Evolutionary conservation across 2,797 vertebrate genomes (phyloP).

Genomic region (Anolis apletophallus): DNA sequence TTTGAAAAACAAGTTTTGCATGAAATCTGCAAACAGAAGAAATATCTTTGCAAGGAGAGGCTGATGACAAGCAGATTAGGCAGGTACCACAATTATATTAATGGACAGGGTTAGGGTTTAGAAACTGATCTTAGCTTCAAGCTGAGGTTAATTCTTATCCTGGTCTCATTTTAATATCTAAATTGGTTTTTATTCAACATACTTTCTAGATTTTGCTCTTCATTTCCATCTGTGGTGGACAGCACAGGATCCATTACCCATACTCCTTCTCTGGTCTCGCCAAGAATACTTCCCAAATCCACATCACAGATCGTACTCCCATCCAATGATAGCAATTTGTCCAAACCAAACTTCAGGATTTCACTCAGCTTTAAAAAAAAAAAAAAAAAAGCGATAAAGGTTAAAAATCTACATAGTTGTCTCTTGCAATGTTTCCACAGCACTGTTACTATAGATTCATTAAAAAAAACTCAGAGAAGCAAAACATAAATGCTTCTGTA

Average conservation of each 20-base stretch:
- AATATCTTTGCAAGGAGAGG: not conserved
- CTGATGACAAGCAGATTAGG: not conserved
- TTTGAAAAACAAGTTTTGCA: not conserved
- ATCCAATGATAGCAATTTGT: conserved; percentile 89
- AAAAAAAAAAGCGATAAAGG: conserved; percentile 35
- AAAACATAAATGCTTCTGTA: not conserved
- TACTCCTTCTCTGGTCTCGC: conserved; percentile 79
- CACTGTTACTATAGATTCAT: not conserved
- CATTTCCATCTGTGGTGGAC: conserved; percentile 57
- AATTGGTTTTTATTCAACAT: conserved; percentile 53
- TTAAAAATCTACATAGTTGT: conserved; percentile 11
- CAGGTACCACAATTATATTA: not conserved
- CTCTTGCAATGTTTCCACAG: not conserved
- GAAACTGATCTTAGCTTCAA: not conserved
- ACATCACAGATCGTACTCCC: conserved; percentile 86
- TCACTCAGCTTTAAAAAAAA: conserved; percentile 84
- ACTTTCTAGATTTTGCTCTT: conserved; percentile 72
- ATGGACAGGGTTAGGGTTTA: not conserved
- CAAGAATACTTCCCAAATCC: conserved; percentile 86
- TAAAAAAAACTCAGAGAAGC: too few relatives aligned
- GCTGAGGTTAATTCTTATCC: not conserved
- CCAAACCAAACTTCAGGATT: conserved; percentile 92
- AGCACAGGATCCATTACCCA: conserved; percentile 81
- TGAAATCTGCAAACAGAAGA: not conserved
- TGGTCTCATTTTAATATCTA: not conserved